Percentiles rank a stretch among this genome's conserved stretches.
Conservation (phyloP, 2,888 invertebrate species). For the Caenorhabditis sinica region DNA sequence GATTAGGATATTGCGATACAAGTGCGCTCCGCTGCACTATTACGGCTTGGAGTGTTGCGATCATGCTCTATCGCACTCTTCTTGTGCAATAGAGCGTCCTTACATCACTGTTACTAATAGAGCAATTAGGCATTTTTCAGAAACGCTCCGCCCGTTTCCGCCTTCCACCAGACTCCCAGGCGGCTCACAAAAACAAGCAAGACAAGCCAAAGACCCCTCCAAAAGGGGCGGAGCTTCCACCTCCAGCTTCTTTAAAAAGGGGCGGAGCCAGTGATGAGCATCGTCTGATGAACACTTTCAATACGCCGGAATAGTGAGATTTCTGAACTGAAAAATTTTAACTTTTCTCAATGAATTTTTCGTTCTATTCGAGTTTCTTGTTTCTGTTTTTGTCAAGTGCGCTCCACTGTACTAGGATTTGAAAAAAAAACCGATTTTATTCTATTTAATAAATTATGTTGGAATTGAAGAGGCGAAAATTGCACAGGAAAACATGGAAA, state of each 20-base stretch:
- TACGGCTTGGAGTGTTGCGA: too few species aligned
- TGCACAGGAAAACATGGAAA: constrained; percentile 20
- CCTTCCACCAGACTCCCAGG: constrained; percentile 11
- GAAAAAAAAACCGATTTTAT: background rate
- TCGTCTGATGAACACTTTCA: constrained; percentile 52
- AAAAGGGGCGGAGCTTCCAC: background rate
- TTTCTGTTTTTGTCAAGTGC: too few species aligned
- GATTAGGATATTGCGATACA: too few species aligned
- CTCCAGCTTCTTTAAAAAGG: background rate
- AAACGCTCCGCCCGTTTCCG: constrained; percentile 13
- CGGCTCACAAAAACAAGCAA: background rate
- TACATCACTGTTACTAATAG: too few species aligned
- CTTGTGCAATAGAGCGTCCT: background rate
- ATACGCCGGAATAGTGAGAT: constrained; percentile 37
- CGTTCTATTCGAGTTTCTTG: too few species aligned
- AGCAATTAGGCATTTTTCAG: too few species aligned
- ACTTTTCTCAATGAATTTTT: background rate
- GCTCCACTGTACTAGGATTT: background rate
- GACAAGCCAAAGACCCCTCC: background rate
- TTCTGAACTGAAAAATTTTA: background rate
- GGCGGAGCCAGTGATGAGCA: constrained; percentile 39
- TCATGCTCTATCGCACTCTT: background rate
- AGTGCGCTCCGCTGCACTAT: too few species aligned
- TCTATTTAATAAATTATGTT: background rate
- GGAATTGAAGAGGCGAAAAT: background rate